Evolutionary conservation across 2,113 vertebrate species (phyloP), one percentile per base, ranked within the genome.

Genomic region (Hirundichthys speculiger): DNA sequence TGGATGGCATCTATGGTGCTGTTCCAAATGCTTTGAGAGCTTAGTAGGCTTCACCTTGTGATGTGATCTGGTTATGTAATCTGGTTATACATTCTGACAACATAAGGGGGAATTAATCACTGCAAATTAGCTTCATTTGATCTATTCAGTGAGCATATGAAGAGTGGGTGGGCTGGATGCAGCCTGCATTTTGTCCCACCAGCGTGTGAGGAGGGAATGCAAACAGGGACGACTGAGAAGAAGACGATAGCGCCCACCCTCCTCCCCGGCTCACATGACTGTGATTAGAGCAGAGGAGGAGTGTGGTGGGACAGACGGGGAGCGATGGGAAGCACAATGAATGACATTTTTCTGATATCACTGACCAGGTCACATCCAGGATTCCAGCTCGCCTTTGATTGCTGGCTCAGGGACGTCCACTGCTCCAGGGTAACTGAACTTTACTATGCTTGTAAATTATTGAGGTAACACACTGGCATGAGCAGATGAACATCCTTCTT

Each of bases 231-330:
- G 21, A 52, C 53, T 7, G 51, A 41, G 62, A 58, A 73, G 49
- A 69, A 56, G 82, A 82, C 20, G 53, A 82, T 21, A 53, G 39
- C 43, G 15, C 46, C 68, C 52, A 16, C 66, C 41, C 46, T 64
- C 47, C 65, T 55, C 39, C 48, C 9, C 46, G 8, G 69, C 84
- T 90, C 91, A 92, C 92, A 91, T 92, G 92, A 93, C 84, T 78
- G 67, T 1, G 87, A 88, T 92, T 88, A 86, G 40, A 57, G 65
- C 45, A 75, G 69, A 82, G 79, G 73, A 77, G 72, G 64, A 82
- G 76, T 51, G 74, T 57, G 62, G 40, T 57, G 57, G 52, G 69
- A 77, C 39, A 62, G 72, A 69, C 54, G 52, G 69, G 34, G 69
- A 65, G 71, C 75, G 22, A 65, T 62, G 63, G 51, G 24, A 49